Percentiles rank a stretch among this genome's conserved stretches.
Evolutionary conservation across 2,113 vertebrate species (phyloP).

Genomic region (Cyanoramphus novaezelandiae): DNA sequence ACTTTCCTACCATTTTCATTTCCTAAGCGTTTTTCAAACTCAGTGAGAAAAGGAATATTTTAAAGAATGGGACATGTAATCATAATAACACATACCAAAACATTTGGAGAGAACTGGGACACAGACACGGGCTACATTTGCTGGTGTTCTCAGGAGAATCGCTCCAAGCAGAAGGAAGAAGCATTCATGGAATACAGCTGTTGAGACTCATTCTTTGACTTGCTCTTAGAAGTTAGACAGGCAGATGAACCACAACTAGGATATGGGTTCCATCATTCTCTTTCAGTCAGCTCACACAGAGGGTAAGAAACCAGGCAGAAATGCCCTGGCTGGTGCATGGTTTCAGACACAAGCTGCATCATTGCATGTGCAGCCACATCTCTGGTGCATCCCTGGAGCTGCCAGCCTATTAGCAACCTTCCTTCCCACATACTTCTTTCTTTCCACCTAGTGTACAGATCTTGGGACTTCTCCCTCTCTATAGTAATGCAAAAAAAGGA

Average conservation of each 20-base stretch:
- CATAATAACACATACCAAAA: rapidly evolving
- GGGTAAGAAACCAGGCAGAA: neutral
- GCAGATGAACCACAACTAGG: neutral
- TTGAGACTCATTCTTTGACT: neutral
- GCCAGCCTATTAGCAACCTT: neutral
- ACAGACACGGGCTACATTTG: rapidly evolving
- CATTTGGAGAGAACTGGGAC: rapidly evolving
- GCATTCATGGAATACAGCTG: neutral
- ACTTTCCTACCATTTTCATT: neutral
- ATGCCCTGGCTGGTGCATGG: rapidly evolving
- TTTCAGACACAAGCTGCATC: neutral
- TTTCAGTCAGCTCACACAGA: neutral
- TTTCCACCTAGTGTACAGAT: neutral
- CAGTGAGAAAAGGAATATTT: neutral
- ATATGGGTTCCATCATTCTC: neutral
- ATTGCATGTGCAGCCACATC: neutral
- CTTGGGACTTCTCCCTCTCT: neutral
- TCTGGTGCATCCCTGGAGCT: neutral
- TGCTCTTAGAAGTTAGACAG: neutral
- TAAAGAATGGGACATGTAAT: neutral
- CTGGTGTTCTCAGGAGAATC: rapidly evolving
- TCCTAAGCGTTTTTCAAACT: neutral
- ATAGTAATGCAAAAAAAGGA: neutral
- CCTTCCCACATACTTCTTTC: neutral
- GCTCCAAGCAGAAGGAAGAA: neutral